Evolutionary conservation across 1,140 invertebrate genomes (phyloP).

Genomic region (Antheraea pernyi): DNA sequence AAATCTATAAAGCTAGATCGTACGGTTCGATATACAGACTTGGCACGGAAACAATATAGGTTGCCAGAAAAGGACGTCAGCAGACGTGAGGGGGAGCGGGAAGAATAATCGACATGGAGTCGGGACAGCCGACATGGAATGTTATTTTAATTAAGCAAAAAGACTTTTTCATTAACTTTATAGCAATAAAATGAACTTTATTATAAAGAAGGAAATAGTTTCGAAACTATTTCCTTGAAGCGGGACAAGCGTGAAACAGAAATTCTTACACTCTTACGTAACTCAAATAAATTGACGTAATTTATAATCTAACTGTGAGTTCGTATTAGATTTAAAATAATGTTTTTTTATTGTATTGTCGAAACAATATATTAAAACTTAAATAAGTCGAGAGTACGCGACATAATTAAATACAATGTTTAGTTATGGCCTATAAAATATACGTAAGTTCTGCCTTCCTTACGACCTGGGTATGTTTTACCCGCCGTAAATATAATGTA

Average conservation of each 20-base stretch:
- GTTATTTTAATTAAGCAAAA: constrained; percentile 40
- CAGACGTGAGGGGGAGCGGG: constrained; percentile 35
- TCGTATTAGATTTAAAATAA: background rate
- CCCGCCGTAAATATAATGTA: constrained; percentile 5
- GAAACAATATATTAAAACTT: background rate
- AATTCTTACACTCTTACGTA: background rate
- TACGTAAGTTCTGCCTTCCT: constrained; percentile 13
- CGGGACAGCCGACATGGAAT: constrained; percentile 32
- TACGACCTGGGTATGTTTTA: background rate
- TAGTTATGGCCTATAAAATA: constrained; percentile 14
- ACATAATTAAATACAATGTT: constrained; percentile 9
- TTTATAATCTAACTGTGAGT: background rate
- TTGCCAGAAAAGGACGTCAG: constrained; percentile 50
- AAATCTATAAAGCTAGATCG: constrained; percentile 44
- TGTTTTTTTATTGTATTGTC: background rate
- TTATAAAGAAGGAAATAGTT: background rate
- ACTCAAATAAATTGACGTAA: constrained; percentile 1
- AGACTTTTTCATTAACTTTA: constrained; percentile 3
- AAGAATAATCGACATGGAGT: constrained; percentile 37
- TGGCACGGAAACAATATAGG: constrained; percentile 53
- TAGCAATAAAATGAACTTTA: background rate
- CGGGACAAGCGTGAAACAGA: background rate
- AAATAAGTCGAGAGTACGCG: background rate
- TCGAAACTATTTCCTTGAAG: background rate
- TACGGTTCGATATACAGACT: constrained; percentile 49